Conservation (phyloP, 2,888 invertebrate species). For the Eristalis intricaria region DNA sequence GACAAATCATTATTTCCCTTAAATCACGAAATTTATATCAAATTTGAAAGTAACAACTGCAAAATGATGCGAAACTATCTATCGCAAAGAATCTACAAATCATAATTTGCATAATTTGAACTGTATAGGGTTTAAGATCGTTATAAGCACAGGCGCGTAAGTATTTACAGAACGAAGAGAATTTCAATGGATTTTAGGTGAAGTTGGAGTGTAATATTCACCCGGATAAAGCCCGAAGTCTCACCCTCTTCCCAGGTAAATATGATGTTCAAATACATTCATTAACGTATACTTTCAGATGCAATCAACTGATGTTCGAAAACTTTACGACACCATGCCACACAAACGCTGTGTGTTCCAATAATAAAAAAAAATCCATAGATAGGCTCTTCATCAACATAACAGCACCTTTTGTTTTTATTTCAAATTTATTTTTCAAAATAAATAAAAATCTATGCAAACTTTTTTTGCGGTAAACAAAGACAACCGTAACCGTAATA, state of each 20-base stretch:
- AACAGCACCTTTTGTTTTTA: slow-evolving; percentile 65
- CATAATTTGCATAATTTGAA: slow-evolving; percentile 24
- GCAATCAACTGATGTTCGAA: neutral
- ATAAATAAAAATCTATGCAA: slow-evolving; percentile 61
- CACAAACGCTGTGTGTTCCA: neutral
- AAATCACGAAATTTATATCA: slow-evolving; percentile 44
- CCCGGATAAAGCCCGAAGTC: neutral
- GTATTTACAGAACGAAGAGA: slow-evolving; percentile 52
- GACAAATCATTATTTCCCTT: slow-evolving; percentile 63
- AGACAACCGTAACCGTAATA: slow-evolving; percentile 25
- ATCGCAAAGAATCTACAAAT: slow-evolving; percentile 22
- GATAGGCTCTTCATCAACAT: slow-evolving; percentile 36
- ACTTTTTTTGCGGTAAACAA: slow-evolving; percentile 26
- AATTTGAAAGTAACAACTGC: slow-evolving; percentile 13
- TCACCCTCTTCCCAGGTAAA: slow-evolving; percentile 42
- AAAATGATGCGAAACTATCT: slow-evolving; percentile 8
- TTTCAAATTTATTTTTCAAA: slow-evolving; percentile 66
- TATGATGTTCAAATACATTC: slow-evolving; percentile 45
- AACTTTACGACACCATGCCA: neutral
- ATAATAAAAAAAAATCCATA: slow-evolving; percentile 17
- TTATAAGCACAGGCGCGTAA: slow-evolving; percentile 66
- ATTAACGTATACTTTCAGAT: slow-evolving; percentile 69
- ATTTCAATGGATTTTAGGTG: slow-evolving; percentile 21
- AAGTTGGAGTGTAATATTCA: neutral
- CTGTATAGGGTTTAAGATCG: slow-evolving; percentile 62